Evolutionary conservation across 2,797 vertebrate genomes (phyloP), one percentile per base, ranked within the genome.

Genomic region (Crenuchus spilurus): DNA sequence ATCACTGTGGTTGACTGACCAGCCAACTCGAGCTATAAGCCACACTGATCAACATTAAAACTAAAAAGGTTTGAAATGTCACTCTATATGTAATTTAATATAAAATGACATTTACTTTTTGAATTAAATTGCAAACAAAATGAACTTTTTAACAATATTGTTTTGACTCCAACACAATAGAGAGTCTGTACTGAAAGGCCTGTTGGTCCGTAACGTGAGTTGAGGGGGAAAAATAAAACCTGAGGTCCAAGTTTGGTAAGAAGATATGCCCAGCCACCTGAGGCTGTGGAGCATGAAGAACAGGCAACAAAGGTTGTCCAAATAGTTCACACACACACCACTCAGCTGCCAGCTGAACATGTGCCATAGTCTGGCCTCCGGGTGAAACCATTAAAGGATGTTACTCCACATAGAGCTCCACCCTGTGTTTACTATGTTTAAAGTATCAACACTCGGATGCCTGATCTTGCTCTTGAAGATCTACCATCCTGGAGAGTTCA

Each of bases 331-430:
- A 11, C 24, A 44, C 41, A n/a, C 75, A 24, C 2, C 33, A 22
- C 55, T 44, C 68, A 67, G 57, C 52, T 84, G 84, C 84, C 84
- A 85, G 84, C 83, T 89, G 79, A 77, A 72, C 67, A 65, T 30
- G 48, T 86, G 87, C 85, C 83, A 83, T 30, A 3, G 22, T 14
- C 42, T 30, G 39, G 3, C 39, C n/a, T 39, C 4, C 9, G 30
- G 33, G 46, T 20, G 24, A 63, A 28, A 9, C 39, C 5, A 16
- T 48, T 18, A 31, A n/a, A 11, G 18, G 1, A 48, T 5, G 6
- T 22, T 14, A 1, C 37, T 26, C 5, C 57, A 13, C 18, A 28
- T 16, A 7, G 37, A 62, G 8, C 33, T 62, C 22, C 9, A 28
- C 1, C 1, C 0, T n/a, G 1, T 28, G 7, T 30, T 2, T 24